Evolutionary conservation across 2,113 vertebrate species (phyloP).

Genomic region (Heteronetta atricapilla): DNA sequence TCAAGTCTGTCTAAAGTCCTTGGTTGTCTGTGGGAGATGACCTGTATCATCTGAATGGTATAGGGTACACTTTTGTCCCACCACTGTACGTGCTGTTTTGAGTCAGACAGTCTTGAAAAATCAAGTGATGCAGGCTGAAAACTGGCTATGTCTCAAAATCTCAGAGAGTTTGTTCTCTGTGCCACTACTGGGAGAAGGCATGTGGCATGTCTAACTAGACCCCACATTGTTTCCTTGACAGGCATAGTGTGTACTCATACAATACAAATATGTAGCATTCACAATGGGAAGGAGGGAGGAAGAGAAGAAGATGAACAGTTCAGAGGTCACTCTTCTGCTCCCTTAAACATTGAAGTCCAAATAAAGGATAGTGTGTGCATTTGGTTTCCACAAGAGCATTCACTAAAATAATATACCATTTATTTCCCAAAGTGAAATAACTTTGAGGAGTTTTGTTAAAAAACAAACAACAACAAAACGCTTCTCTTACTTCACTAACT

Average conservation of each 20-base stretch:
- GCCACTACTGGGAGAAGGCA: background rate
- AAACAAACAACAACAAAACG: background rate
- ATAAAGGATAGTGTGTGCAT: background rate
- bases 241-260: background rate
- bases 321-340: background rate
- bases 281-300: background rate
- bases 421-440: background rate
- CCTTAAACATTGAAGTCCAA: background rate
- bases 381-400: background rate
- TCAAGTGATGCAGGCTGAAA: background rate
- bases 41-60: background rate
- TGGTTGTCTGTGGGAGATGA: background rate
- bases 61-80: background rate
- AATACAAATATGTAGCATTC: background rate
- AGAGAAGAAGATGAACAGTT: background rate
- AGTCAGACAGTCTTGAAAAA: background rate
- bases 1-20: background rate
- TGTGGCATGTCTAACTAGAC: background rate
- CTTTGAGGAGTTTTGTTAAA: background rate
- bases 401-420: background rate
- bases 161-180: background rate
- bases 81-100: background rate
- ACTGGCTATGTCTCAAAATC: background rate
- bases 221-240: background rate
- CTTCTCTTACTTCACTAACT: background rate